Evolutionary conservation across 2,113 vertebrate species (phyloP).

Genomic region (Lathamus discolor): DNA sequence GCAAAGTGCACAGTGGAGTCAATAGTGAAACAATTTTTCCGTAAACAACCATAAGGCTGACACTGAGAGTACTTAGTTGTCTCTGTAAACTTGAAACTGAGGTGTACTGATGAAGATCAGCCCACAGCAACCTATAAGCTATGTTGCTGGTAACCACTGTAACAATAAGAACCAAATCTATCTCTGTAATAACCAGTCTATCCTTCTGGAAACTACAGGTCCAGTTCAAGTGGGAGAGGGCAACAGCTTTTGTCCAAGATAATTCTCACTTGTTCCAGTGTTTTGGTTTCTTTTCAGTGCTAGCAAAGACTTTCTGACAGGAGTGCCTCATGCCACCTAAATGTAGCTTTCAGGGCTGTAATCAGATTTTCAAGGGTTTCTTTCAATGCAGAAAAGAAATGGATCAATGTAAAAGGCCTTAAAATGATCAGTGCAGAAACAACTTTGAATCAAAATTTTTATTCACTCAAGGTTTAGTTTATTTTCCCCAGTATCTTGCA

Average conservation of each 20-base stretch:
- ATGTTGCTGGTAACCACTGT: not conserved
- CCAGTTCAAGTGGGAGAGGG: not conserved
- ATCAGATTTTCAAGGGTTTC: not conserved
- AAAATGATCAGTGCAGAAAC: not conserved
- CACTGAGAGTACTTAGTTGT: not conserved
- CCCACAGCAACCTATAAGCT: not conserved
- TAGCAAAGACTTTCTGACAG: not conserved
- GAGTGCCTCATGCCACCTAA: too few species aligned
- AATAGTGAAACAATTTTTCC: not conserved
- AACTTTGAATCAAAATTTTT: not conserved
- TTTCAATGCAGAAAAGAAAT: not conserved
- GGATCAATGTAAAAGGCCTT: not conserved
- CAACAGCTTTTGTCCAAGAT: not conserved
- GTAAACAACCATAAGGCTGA: not conserved
- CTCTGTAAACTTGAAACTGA: not conserved
- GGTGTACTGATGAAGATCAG: not conserved
- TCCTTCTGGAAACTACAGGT: not conserved
- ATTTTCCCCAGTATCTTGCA: not conserved
- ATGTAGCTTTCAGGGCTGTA: not conserved
- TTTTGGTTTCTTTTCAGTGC: not conserved
- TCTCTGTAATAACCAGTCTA: not conserved
- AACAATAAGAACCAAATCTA: not conserved
- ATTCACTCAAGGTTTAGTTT: not conserved
- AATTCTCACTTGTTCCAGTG: rapidly evolving
- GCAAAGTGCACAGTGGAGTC: not conserved